Conservation (phyloP, 2,797 vertebrate species). For the Pelobates cultripes region DNA sequence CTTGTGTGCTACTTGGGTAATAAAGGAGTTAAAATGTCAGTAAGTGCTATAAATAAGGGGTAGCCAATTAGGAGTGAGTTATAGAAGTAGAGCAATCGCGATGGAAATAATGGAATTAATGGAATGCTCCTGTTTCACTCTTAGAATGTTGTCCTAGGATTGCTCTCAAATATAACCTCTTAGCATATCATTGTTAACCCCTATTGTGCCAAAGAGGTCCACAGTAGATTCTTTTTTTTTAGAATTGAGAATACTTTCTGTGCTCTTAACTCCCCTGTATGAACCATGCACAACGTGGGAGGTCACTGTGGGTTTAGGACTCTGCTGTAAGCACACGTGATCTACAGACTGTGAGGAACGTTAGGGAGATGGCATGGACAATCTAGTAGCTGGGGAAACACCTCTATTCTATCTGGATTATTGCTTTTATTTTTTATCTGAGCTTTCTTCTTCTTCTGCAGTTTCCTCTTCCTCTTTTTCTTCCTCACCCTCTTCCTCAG, state of each 20-base stretch:
- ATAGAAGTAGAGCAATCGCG: too few species aligned
- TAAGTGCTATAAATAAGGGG: too few species aligned
- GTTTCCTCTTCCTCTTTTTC: neutral
- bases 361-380: neutral
- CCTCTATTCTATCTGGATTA: neutral
- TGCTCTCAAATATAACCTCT: neutral
- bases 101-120: neutral
- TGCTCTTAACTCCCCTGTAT: slow-evolving; percentile 17
- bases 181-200: neutral
- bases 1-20: neutral
- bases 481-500: neutral
- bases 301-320: neutral
- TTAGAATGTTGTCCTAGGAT: neutral
- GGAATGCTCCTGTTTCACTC: neutral
- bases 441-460: slow-evolving; percentile 14
- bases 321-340: slow-evolving; percentile 1
- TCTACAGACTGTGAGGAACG: neutral
- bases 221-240: neutral
- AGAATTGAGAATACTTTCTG: neutral
- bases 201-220: neutral
- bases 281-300: slow-evolving; percentile 42
- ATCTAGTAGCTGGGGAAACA: slow-evolving; percentile 22
- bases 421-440: slow-evolving; percentile 32
- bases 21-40: too few species aligned
- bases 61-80: too few species aligned